These are phyloP conservation scores for Hyles lineata DNA, from an alignment of 2,888 invertebrate genomes.

Conservation along the genomic window DNA sequence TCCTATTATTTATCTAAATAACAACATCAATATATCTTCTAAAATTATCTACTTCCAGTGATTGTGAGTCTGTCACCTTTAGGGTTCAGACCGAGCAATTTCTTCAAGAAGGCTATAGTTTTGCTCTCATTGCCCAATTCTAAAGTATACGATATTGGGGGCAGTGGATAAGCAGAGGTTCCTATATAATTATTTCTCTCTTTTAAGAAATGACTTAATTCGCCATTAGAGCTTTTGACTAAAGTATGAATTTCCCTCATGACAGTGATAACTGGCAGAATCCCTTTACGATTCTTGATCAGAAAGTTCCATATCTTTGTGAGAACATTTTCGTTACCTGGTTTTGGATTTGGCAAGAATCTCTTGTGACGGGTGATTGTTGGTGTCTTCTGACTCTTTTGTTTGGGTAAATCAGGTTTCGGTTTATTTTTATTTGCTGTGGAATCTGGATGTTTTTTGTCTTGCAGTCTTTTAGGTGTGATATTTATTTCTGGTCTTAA, in stretches of 20 bases:
- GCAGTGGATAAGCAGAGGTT: constrained; percentile 44
- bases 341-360: constrained; percentile 57
- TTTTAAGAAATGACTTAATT: constrained; percentile 60
- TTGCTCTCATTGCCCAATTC: constrained; percentile 61
- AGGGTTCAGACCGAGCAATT: constrained; percentile 57
- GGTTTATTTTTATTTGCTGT: neutral
- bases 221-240: constrained; percentile 64
- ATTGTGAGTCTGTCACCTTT: constrained; percentile 63
- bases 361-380: constrained; percentile 57
- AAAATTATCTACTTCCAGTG: constrained; percentile 37
- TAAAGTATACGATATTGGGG: constrained; percentile 56
- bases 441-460: neutral
- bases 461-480: neutral
- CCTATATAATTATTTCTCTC: constrained; percentile 70
- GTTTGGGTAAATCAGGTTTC: neutral
- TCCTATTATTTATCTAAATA: neutral
- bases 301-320: constrained; percentile 63
- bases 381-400: constrained; percentile 27
- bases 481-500: neutral
- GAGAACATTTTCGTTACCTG: constrained; percentile 57
- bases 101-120: constrained; percentile 58
- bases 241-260: constrained; percentile 70
- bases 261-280: constrained; percentile 64
- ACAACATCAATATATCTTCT: neutral
- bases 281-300: constrained; percentile 55